Base-by-base conservation (phyloP, 2,113 vertebrate species). In the Climacteris rufus region DNA sequence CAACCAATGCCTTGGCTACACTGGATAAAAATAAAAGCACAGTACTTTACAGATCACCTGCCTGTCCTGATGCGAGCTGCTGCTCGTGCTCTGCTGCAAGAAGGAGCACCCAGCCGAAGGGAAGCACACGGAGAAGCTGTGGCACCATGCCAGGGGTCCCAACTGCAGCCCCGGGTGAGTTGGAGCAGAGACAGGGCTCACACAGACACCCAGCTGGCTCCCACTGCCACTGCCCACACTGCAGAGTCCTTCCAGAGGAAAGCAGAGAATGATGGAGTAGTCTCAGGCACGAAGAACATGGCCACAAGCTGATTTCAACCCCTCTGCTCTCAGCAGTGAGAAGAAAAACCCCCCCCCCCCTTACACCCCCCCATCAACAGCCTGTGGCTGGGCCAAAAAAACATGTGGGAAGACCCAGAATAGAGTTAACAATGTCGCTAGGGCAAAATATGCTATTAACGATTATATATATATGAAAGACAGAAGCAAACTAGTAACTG, bases 71-170 rank as follows among this genome's bases (percentile, higher is more conserved):
- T 0, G 5, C 1, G 21, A 90, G 66, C 49, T 53, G 57, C 66
- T 64, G 68, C 30, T 60, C 2, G 0, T 47, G 69, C 37, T 56
- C 33, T 0, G 0, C 44, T 44, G 61, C 0, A 1, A 75, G 44
- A 1, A 76, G 23, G 27, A 49, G 64, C 65, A 7, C 6, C 16
- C 33, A 24, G 40, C 31, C 42, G 37, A 40, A 61, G 28, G 40
- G 35, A 53, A 9, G 22, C 13, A 20, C 0, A 1, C 1, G 6
- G 44, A 52, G 65, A 52, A 47, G 17, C 44, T 1, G 77, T 47
- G 56, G 23, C 19, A 69, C 5, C 1, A 27, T 4, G 19, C 27
- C 39, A 42, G 22, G 15, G 25, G 37, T 49, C 37, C 45, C 21
- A 65, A 4, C 28, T 14, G 5, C 71, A 80, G 53, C 9, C 28